Conservation (phyloP, 2,113 vertebrate species). For the Otis tarda region DNA sequence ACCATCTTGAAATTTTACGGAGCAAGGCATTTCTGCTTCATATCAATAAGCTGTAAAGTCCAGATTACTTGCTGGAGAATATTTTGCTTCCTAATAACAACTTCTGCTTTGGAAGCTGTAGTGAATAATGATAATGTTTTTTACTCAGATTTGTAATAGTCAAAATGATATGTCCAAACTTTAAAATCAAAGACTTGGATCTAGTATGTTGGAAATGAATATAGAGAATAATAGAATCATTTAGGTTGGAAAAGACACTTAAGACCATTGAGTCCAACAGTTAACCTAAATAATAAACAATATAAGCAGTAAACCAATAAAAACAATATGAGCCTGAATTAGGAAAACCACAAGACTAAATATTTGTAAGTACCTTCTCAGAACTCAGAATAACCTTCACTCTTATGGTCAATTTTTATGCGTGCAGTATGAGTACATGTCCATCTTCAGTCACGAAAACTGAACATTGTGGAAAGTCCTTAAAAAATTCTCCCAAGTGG, state of each 20-base stretch:
- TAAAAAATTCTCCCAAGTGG: not conserved
- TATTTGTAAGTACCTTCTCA: not conserved
- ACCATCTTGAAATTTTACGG: not conserved
- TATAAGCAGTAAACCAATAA: not conserved
- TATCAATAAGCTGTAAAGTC: not conserved
- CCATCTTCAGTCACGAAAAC: not conserved
- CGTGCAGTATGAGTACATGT: fast-evolving
- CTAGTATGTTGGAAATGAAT: not conserved
- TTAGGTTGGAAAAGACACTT: not conserved
- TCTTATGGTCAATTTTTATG: not conserved
- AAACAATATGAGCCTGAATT: not conserved
- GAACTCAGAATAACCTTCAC: not conserved
- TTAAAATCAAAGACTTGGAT: not conserved
- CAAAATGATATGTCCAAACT: not conserved
- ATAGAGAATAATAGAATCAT: not conserved
- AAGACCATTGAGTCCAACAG: not conserved
- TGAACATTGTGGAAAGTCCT: not conserved
- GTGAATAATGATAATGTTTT: not conserved
- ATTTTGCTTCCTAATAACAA: not conserved
- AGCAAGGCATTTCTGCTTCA: not conserved
- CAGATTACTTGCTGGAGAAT: not conserved
- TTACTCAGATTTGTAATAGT: not conserved
- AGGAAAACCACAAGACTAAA: not conserved
- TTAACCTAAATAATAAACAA: not conserved
- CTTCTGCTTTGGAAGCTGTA: not conserved